Percentiles rank a stretch among this genome's conserved stretches.
phyloP scores from a whole-genome alignment of 2,113 vertebrate species.

The Noturus placidus region DNA sequence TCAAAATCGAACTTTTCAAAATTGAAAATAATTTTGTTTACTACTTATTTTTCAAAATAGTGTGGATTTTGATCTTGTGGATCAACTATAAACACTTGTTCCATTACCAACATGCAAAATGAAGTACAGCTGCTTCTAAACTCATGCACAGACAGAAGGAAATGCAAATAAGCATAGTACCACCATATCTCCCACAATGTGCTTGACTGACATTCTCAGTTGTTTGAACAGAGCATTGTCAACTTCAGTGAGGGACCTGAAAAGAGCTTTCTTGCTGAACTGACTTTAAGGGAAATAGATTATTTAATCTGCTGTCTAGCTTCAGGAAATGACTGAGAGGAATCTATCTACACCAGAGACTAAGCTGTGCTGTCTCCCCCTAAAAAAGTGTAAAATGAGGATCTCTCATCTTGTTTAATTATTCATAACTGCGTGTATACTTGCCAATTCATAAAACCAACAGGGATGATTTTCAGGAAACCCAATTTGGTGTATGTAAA shows the following conservation, averaged over 20 bases:
- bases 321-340: slow-evolving; percentile 9
- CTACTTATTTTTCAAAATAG: background rate
- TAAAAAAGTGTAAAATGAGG: background rate
- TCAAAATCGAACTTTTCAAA: background rate
- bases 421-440: slow-evolving; percentile 59
- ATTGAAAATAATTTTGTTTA: slow-evolving; percentile 3
- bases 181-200: background rate
- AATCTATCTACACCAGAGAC: background rate
- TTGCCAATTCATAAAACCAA: slow-evolving; percentile 48
- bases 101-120: background rate
- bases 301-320: background rate
- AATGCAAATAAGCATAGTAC: background rate
- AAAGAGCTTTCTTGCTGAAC: slow-evolving; percentile 24
- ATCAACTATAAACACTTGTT: no score
- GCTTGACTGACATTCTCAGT: background rate
- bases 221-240: background rate
- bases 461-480: slow-evolving; percentile 14
- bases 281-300: background rate
- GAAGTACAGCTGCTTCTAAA: background rate
- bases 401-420: slow-evolving; percentile 35
- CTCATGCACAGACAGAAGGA: background rate
- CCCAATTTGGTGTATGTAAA: slow-evolving; percentile 40
- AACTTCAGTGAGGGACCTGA: background rate
- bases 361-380: background rate
- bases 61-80: background rate